phyloP scores from a whole-genome alignment of 2,888 invertebrate species.

The Spodoptera picta region DNA sequence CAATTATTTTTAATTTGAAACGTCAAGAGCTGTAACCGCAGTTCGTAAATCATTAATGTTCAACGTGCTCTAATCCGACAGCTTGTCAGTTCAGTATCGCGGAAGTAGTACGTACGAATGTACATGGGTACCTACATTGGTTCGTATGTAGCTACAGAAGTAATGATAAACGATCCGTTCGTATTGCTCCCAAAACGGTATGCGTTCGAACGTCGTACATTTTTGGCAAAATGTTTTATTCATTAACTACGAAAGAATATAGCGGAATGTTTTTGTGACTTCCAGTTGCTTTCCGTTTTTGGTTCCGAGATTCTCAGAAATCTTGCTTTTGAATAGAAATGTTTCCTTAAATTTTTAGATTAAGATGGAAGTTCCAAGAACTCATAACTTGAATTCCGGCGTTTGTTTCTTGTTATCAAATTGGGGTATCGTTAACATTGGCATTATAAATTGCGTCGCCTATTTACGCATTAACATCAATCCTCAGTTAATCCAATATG shows the following conservation, averaged over 20 bases:
- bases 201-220: slow-evolving; percentile 53
- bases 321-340: slow-evolving; percentile 15
- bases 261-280: slow-evolving; percentile 58
- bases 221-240: slow-evolving; percentile 85
- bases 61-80: slow-evolving; percentile 60
- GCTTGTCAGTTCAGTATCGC: slow-evolving; percentile 62
- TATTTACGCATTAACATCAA: too few relatives aligned
- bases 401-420: too few relatives aligned
- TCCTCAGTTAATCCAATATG: not conserved
- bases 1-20: slow-evolving; percentile 49
- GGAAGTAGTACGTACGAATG: slow-evolving; percentile 61
- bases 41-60: slow-evolving; percentile 45
- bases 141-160: slow-evolving; percentile 36
- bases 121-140: slow-evolving; percentile 26
- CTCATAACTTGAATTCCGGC: too few relatives aligned
- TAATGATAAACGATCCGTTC: slow-evolving; percentile 69
- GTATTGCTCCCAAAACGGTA: slow-evolving; percentile 72
- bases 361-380: too few relatives aligned
- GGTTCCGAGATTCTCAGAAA: slow-evolving; percentile 8
- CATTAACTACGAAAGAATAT: slow-evolving; percentile 74
- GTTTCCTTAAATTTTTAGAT: not conserved
- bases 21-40: slow-evolving; percentile 38
- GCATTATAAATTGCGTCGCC: too few relatives aligned
- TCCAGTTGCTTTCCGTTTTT: slow-evolving; percentile 22
- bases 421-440: too few relatives aligned